Evolutionary conservation across 2,888 invertebrate species (phyloP).

Genomic region (Cenopis cana): DNA sequence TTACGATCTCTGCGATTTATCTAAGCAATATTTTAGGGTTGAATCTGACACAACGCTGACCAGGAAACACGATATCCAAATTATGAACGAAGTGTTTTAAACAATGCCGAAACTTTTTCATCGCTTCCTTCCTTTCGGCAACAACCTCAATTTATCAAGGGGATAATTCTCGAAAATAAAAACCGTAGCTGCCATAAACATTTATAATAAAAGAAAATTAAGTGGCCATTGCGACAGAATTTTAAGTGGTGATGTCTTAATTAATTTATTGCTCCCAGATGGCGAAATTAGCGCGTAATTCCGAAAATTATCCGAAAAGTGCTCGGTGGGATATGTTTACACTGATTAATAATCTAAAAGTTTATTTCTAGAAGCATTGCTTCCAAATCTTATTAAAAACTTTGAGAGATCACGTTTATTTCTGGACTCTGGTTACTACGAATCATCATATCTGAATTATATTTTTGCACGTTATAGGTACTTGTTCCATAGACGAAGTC

Average conservation of each 20-base stretch:
- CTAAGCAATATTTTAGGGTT: slow-evolving; percentile 68
- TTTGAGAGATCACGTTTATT: neutral
- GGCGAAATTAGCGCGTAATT: slow-evolving; percentile 24
- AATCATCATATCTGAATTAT: neutral
- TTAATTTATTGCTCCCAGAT: slow-evolving; percentile 33
- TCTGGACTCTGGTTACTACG: neutral
- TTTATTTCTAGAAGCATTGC: too few relatives aligned
- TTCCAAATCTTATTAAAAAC: neutral
- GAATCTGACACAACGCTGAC: slow-evolving; percentile 53
- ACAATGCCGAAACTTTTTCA: slow-evolving; percentile 70
- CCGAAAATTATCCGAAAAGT: slow-evolving; percentile 9
- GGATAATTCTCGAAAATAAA: slow-evolving; percentile 52
- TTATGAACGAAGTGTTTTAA: slow-evolving; percentile 70
- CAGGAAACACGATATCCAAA: slow-evolving; percentile 69
- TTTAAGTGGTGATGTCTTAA: slow-evolving; percentile 36
- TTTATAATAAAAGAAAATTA: slow-evolving; percentile 47
- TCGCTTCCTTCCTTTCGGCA: slow-evolving; percentile 62
- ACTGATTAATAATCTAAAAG: neutral
- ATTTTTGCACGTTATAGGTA: slow-evolving; percentile 6
- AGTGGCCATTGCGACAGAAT: slow-evolving; percentile 36
- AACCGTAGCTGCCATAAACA: slow-evolving; percentile 47
- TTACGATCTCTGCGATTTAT: slow-evolving; percentile 66
- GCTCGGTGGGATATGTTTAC: neutral
- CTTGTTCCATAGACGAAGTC: slow-evolving; percentile 8
- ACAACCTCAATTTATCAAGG: slow-evolving; percentile 66